phyloP scores from a whole-genome alignment of 2,888 invertebrate genomes.

The Oxystoma pomonae region DNA sequence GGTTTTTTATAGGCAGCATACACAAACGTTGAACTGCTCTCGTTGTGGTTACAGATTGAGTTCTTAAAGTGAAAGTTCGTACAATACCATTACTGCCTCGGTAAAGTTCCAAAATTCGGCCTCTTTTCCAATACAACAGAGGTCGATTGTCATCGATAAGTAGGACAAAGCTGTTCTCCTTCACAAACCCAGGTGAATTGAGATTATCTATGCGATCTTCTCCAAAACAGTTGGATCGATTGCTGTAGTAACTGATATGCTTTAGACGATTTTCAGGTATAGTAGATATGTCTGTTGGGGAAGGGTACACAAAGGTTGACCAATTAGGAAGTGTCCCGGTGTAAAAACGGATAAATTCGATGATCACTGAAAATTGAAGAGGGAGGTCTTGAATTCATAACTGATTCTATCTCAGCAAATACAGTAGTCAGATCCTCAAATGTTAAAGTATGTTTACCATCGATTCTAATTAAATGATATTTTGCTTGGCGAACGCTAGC shows the following conservation, averaged over 20 bases:
- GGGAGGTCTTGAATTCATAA: slow-evolving; percentile 5
- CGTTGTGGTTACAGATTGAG: slow-evolving; percentile 9
- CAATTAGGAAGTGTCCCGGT: slow-evolving; percentile 26
- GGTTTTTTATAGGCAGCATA: slow-evolving; percentile 3
- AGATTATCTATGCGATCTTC: slow-evolving; percentile 16
- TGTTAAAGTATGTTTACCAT: slow-evolving; percentile 8
- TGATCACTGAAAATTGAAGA: slow-evolving; percentile 13
- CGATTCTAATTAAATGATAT: slow-evolving; percentile 8
- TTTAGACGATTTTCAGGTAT: slow-evolving; percentile 9
- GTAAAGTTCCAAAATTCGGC: slow-evolving; percentile 16
- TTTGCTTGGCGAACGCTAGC: slow-evolving; percentile 25
- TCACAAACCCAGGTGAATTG: slow-evolving; percentile 3
- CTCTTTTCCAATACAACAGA: slow-evolving; percentile 17
- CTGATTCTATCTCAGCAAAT: slow-evolving; percentile 1
- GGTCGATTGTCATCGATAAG: slow-evolving; percentile 18
- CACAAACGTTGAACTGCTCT: slow-evolving; percentile 13
- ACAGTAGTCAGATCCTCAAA: slow-evolving; percentile 9
- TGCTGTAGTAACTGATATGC: slow-evolving; percentile 15
- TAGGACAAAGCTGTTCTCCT: slow-evolving; percentile 13
- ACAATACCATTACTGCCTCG: slow-evolving; percentile 18
- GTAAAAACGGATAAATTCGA: slow-evolving; percentile 14
- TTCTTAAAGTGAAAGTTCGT: slow-evolving; percentile 15
- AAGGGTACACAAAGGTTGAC: slow-evolving; percentile 11
- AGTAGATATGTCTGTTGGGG: slow-evolving; percentile 14
- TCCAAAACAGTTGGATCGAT: background rate